Evolutionary conservation across 2,113 vertebrate species (phyloP).

Genomic region (Hypocryptadius cinnamomeus): DNA sequence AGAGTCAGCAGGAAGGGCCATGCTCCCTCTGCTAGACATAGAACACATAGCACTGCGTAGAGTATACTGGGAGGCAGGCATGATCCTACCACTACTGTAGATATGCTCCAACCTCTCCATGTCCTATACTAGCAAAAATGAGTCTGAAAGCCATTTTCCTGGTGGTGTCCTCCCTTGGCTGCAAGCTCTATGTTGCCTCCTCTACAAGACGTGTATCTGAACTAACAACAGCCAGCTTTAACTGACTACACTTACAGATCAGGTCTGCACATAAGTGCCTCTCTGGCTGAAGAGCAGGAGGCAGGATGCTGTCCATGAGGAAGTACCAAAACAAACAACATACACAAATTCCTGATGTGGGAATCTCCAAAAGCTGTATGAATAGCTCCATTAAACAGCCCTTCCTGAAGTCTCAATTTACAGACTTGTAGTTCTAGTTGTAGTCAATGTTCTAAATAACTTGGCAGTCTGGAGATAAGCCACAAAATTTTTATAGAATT

Average conservation of each 20-base stretch:
- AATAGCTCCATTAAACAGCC: not conserved
- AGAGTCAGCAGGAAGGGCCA: not conserved
- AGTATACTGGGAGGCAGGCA: not conserved
- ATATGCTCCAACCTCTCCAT: not conserved
- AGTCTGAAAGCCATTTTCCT: not conserved
- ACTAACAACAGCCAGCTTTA: not conserved
- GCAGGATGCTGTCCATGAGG: rapidly evolving
- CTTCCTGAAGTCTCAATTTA: not conserved
- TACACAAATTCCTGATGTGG: not conserved
- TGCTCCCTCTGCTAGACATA: not conserved
- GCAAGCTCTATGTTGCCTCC: not conserved
- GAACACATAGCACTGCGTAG: rapidly evolving
- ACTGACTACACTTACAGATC: not conserved
- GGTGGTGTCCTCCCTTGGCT: not conserved
- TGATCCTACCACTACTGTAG: not conserved
- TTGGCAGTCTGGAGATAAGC: not conserved
- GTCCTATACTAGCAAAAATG: not conserved
- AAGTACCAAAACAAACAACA: not conserved
- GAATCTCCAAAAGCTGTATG: not conserved
- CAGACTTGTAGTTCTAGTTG: no score
- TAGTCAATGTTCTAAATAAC: not conserved
- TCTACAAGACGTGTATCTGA: rapidly evolving
- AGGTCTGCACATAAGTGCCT: not conserved
- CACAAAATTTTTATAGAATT: not conserved
- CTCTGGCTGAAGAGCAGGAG: not conserved